Evolutionary conservation across 2,113 vertebrate genomes (phyloP).

Genomic region (Bombycilla garrulus): DNA sequence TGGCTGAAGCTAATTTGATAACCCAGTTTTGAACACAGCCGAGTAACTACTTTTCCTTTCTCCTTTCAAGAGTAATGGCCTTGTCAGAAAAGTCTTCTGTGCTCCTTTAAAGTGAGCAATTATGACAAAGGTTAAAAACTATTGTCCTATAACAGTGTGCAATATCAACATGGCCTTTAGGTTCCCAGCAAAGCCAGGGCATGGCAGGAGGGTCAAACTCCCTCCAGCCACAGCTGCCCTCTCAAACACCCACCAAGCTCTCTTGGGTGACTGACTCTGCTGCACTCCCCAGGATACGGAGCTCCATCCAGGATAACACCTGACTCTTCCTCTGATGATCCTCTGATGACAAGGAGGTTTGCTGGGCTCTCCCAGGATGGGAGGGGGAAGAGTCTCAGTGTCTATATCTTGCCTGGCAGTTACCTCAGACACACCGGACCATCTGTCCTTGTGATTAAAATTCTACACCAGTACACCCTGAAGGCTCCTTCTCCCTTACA

Average conservation of each 20-base stretch:
- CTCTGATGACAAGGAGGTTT: accelerated
- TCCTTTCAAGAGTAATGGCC: conserved; percentile 63
- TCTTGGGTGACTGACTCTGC: accelerated
- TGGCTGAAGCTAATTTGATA: conserved; percentile 69
- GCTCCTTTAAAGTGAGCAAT: conserved; percentile 42
- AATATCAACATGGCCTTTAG: background rate
- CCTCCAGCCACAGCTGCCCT: background rate
- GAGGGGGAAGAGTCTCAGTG: background rate
- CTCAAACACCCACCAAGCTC: background rate
- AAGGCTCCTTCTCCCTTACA: background rate
- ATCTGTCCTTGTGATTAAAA: accelerated
- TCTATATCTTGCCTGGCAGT: background rate
- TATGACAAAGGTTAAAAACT: conserved; percentile 43
- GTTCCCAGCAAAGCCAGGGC: background rate
- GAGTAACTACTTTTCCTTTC: conserved; percentile 57
- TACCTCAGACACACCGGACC: background rate
- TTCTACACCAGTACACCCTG: background rate
- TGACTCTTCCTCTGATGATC: accelerated
- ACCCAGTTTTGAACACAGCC: conserved; percentile 58
- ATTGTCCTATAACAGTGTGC: conserved; percentile 25
- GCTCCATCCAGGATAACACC: background rate
- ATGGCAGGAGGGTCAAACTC: background rate
- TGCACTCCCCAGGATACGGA: background rate
- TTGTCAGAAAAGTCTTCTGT: conserved; percentile 55
- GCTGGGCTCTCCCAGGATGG: background rate